Evolutionary conservation across 2,113 vertebrate species (phyloP), one percentile per base, ranked within the genome.

Genomic region (Falco punctatus): DNA sequence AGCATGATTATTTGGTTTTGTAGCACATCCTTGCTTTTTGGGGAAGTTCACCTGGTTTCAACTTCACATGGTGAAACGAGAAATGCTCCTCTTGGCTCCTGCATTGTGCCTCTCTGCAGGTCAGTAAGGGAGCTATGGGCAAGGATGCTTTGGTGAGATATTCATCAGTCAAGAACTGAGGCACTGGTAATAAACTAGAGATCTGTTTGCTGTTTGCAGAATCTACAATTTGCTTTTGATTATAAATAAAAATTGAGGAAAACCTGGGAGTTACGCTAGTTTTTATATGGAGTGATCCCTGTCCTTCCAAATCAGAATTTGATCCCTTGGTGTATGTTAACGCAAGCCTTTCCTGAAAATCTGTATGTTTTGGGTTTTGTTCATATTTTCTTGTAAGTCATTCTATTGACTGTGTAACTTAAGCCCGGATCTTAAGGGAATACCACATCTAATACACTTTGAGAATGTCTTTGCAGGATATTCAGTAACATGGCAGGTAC

Each of bases 341-440:
- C 7, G 1, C 2, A 11, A 83, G 22, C 38, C 64, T 72, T 42
- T 26, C 4, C 32, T 91, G 80, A 10, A 69, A 55, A 26, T 19
- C 40, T 49, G 2, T 9, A 3, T 38, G 44, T 8, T 23, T 12
- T 59, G 66, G 82, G 40, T 2, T 69, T 58, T 69, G 65, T 40
- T n/a, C 10, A 0, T n/a, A 0, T 40, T 57, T 74, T 32, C 59
- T 59, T 69, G 26, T 58, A 62, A 81, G 59, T 46, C 15, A 2
- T 80, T 65, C 30, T 61, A 3, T 3, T 38, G 67, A 21, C 27
- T 33, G 20, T 35, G 54, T 42, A 15, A 52, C 28, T 49, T 51
- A 62, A 30, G 27, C 48, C n/a, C 3, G 10, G 22, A 70, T 44
- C 20, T 49, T 49, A 77, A 70, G 83, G 87, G 42, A 73, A 2